These are phyloP conservation scores for Hirtodrosophila alboralis DNA, from an alignment of 2,888 invertebrate species.

Conservation along the genomic window DNA sequence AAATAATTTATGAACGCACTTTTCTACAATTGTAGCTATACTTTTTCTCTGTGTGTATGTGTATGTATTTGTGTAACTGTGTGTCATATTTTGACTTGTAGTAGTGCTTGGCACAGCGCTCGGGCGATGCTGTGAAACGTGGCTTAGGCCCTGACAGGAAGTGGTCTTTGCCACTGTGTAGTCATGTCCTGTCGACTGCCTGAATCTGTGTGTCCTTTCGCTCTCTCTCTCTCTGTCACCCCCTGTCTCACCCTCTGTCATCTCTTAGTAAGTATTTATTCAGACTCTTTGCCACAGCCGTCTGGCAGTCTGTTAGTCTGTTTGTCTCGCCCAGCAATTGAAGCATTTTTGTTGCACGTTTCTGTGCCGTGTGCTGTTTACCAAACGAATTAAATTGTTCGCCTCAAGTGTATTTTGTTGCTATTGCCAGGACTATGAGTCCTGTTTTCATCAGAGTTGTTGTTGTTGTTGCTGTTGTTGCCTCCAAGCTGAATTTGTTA, in stretches of 20 bases:
- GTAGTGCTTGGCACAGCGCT: slow-evolving; percentile 33
- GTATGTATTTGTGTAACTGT: slow-evolving; percentile 16
- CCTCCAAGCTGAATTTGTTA: slow-evolving; percentile 68
- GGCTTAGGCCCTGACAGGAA: slow-evolving; percentile 73
- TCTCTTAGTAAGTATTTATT: slow-evolving; percentile 40
- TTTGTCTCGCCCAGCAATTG: slow-evolving; percentile 15
- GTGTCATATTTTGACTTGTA: slow-evolving; percentile 46
- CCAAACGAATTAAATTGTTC: slow-evolving; percentile 79
- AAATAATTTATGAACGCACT: too few relatives aligned
- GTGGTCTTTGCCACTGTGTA: slow-evolving; percentile 67
- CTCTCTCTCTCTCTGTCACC: not conserved
- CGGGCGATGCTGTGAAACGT: slow-evolving; percentile 47
- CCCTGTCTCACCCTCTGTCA: not conserved
- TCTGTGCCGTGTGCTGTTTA: slow-evolving; percentile 69
- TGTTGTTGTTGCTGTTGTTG: slow-evolving; percentile 38
- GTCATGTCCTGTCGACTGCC: slow-evolving; percentile 59
- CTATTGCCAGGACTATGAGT: slow-evolving; percentile 50
- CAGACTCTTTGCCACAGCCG: slow-evolving; percentile 37
- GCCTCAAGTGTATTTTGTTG: slow-evolving; percentile 77
- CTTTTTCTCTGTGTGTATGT: slow-evolving; percentile 16
- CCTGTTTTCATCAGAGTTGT: slow-evolving; percentile 14
- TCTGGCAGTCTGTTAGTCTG: too few relatives aligned
- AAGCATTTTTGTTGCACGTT: slow-evolving; percentile 45
- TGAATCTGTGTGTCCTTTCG: slow-evolving; percentile 19
- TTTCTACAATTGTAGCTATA: too few relatives aligned